Evolutionary conservation across 2,113 vertebrate genomes (phyloP).

Genomic region (Actenoides hombroni): DNA sequence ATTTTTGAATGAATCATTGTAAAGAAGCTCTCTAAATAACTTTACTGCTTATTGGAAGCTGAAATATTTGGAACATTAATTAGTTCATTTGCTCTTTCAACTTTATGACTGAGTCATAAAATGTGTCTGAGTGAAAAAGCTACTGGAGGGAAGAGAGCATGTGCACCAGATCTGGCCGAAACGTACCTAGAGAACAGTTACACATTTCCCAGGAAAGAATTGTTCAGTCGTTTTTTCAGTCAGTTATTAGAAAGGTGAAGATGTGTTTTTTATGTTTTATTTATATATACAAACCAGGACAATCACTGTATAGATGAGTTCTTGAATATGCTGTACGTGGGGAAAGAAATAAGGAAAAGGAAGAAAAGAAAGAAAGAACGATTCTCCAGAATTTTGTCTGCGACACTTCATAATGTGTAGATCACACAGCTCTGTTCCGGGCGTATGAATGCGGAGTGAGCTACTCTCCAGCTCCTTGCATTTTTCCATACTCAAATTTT

Average conservation of each 20-base stretch:
- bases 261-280: background rate
- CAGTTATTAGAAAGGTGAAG: background rate
- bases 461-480: background rate
- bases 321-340: background rate
- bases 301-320: background rate
- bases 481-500: background rate
- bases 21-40: background rate
- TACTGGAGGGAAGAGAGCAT: background rate
- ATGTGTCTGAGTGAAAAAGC: background rate
- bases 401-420: background rate
- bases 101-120: background rate
- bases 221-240: background rate
- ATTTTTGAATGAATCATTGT: background rate
- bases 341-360: background rate
- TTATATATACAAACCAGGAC: background rate
- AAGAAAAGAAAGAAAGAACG: background rate
- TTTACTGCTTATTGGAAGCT: background rate
- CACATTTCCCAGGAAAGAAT: background rate
- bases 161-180: background rate
- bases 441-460: background rate
- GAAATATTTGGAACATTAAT: background rate
- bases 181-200: background rate
- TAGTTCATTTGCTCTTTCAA: background rate
- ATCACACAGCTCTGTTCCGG: background rate
- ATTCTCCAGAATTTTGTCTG: background rate